These are phyloP conservation scores for Brachionus plicatilis DNA, from an alignment of 1,140 invertebrate species.

Conservation along the genomic window DNA sequence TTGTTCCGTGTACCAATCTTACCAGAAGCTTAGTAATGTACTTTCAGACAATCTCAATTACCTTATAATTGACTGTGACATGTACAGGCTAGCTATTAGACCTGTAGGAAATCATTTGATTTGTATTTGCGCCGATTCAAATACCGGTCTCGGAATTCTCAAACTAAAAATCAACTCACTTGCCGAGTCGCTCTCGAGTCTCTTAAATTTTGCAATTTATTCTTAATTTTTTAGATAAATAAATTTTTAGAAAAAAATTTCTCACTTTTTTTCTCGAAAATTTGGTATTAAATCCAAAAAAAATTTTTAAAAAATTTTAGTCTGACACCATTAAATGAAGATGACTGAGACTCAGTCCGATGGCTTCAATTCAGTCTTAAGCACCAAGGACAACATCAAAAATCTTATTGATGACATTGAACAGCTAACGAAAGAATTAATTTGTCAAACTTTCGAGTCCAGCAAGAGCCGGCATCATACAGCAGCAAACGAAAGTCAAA, in stretches of 20 bases:
- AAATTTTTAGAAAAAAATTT: not conserved
- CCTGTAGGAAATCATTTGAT: slow-evolving; percentile 28
- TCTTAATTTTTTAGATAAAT: slow-evolving; percentile 10
- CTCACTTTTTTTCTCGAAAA: not conserved
- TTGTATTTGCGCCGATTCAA: slow-evolving; percentile 33
- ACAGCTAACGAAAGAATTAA: not conserved
- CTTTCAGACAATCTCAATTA: not conserved
- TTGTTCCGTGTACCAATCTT: slow-evolving; percentile 33
- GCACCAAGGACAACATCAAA: slow-evolving; percentile 21
- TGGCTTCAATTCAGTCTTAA: slow-evolving; percentile 18
- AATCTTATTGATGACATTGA: slow-evolving; percentile 21
- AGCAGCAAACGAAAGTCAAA: not conserved
- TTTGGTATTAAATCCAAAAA: not conserved
- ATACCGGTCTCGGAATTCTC: slow-evolving; percentile 34
- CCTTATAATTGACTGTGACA: slow-evolving; percentile 24
- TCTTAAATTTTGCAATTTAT: slow-evolving; percentile 35
- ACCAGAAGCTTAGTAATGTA: slow-evolving; percentile 10
- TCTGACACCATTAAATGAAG: not conserved
- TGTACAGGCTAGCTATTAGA: slow-evolving; percentile 22
- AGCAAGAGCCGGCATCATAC: not conserved
- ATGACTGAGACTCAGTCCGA: slow-evolving; percentile 22
- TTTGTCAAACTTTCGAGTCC: not conserved
- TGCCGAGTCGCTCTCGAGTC: slow-evolving; percentile 7
- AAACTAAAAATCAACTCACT: slow-evolving; percentile 29
- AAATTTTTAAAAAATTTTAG: not conserved